These are phyloP conservation scores for Phoebastria nigripes DNA, from an alignment of 2,797 vertebrate genomes.

Conservation along the genomic window DNA sequence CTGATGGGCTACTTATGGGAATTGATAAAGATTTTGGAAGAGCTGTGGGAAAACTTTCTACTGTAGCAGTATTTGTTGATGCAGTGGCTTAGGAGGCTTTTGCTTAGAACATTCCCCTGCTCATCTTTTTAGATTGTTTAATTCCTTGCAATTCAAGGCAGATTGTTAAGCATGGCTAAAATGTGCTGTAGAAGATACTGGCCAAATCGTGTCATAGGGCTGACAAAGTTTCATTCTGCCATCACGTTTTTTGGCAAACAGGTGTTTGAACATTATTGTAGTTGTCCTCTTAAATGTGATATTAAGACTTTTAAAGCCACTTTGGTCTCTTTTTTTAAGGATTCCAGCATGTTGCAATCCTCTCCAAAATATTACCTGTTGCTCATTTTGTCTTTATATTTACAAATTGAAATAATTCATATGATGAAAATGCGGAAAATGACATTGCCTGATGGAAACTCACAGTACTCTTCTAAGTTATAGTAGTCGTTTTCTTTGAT, in stretches of 20 bases:
- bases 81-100: not conserved
- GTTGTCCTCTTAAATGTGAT: not conserved
- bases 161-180: not conserved
- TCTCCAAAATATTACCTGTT: not conserved
- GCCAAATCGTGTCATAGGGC: not conserved
- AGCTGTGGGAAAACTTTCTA: not conserved
- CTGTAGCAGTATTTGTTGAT: not conserved
- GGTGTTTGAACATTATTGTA: not conserved
- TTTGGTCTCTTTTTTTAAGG: not conserved
- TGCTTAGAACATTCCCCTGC: not conserved
- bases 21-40: not conserved
- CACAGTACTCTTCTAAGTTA: not conserved
- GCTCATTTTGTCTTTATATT: not conserved
- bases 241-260: not conserved
- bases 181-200: not conserved
- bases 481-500: not conserved
- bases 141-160: not conserved
- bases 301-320: not conserved
- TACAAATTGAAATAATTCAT: not conserved
- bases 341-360: not conserved
- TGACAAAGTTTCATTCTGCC: not conserved
- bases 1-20: not conserved
- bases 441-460: not conserved
- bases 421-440: not conserved
- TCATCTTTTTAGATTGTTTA: slow-evolving; percentile 4